A percentile compares a stretch with the other conserved stretches of the same genome.
phyloP scores from a whole-genome alignment of 2,888 invertebrate genomes.

The Serrognathus titanus region DNA sequence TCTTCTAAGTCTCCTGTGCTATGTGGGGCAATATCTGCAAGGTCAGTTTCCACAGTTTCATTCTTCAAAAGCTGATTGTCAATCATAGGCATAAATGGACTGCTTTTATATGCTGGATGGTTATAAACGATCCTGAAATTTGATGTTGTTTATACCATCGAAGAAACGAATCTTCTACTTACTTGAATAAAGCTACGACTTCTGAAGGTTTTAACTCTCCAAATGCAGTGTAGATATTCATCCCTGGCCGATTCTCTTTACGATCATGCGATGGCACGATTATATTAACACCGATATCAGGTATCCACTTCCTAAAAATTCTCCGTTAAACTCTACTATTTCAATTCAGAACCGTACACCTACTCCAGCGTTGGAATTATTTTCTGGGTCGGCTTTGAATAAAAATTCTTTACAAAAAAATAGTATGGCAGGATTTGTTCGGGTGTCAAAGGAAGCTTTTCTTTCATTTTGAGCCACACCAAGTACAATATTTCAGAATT shows the following conservation, averaged over 20 bases:
- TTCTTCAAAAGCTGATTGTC: constrained; percentile 58
- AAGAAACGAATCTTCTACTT: constrained; percentile 28
- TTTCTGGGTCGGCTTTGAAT: constrained; percentile 56
- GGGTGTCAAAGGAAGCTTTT: constrained; percentile 47
- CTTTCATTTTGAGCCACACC: constrained; percentile 63
- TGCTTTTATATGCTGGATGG: constrained; percentile 64
- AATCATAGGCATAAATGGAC: constrained; percentile 62
- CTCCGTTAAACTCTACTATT: background rate
- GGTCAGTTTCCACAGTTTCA: constrained; percentile 42
- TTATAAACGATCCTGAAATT: constrained; percentile 48
- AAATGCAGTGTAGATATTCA: constrained; percentile 70
- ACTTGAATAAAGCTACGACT: constrained; percentile 62
- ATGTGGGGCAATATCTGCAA: constrained; percentile 7
- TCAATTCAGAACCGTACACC: constrained; percentile 40
- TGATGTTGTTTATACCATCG: constrained; percentile 5
- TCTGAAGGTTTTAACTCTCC: constrained; percentile 63
- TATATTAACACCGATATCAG: constrained; percentile 8
- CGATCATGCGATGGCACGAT: constrained; percentile 17
- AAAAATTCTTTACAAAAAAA: constrained; percentile 67
- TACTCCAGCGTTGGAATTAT: constrained; percentile 74
- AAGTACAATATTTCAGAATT: constrained; percentile 60
- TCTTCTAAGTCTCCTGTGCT: too few relatives aligned
- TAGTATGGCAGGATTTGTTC: constrained; percentile 62
- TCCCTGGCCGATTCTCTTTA: constrained; percentile 48
- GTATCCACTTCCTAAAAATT: constrained; percentile 16